Percentiles rank a stretch among this genome's conserved stretches.
phyloP scores from a whole-genome alignment of 1,140 invertebrate genomes.

The Psilanteris sp. region DNA sequence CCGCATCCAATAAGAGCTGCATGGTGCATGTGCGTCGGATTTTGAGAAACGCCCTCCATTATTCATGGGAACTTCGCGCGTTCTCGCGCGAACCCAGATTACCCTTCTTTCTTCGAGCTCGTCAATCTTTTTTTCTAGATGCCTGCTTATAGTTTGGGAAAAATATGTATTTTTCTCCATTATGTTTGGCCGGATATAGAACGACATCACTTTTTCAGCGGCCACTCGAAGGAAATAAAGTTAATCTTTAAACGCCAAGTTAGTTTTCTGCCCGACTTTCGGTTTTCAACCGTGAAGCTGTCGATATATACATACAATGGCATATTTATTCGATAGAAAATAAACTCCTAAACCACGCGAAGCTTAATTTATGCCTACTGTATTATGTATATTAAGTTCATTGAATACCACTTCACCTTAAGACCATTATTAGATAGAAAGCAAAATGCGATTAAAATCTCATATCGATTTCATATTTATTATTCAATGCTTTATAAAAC shows the following conservation, averaged over 20 bases:
- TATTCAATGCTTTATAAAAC: too few species aligned
- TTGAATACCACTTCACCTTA: too few species aligned
- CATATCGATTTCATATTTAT: too few species aligned
- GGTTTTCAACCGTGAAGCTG: not conserved
- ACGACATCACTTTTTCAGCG: constrained; percentile 44
- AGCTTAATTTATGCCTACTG: constrained; percentile 4
- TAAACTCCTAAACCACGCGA: not conserved
- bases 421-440: too few species aligned
- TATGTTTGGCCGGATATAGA: constrained; percentile 39
- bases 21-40: constrained; percentile 60
- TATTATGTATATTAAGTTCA: too few species aligned
- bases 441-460: too few species aligned
- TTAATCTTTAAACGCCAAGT: constrained; percentile 21
- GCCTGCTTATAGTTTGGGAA: constrained; percentile 26
- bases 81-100: constrained; percentile 65
- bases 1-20: constrained; percentile 51
- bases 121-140: constrained; percentile 67
- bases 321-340: constrained; percentile 7
- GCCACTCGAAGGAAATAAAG: constrained; percentile 30
- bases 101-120: constrained; percentile 62
- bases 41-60: constrained; percentile 75
- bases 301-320: constrained; percentile 1
- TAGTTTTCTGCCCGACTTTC: not conserved
- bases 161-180: constrained; percentile 56
- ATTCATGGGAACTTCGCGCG: constrained; percentile 71